Percentiles rank a stretch among this genome's conserved stretches.
phyloP scores from a whole-genome alignment of 2,888 invertebrate species.

The Sabatieria punctata region DNA sequence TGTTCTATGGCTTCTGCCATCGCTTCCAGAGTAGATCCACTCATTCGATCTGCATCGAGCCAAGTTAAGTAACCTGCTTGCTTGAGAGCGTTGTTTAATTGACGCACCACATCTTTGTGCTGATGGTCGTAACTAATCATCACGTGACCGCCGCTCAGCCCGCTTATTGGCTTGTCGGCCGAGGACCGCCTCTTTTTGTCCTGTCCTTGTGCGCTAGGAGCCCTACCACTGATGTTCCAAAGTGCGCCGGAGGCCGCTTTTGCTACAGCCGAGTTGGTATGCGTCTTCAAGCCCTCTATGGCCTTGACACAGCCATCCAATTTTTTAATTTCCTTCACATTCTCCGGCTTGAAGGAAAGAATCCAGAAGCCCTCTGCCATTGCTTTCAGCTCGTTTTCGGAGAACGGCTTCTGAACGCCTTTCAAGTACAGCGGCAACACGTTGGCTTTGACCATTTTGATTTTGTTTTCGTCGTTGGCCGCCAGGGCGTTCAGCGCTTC shows the following conservation, averaged over 20 bases:
- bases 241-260: neutral
- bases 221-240: neutral
- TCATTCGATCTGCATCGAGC: constrained; percentile 1
- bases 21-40: constrained; percentile 17
- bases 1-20: constrained; percentile 30
- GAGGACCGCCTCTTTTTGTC: too few species aligned
- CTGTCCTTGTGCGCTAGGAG: neutral
- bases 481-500: constrained; percentile 2
- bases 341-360: neutral
- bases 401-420: neutral
- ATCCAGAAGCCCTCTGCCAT: neutral
- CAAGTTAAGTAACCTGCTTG: constrained; percentile 1
- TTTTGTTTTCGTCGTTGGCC: constrained; percentile 2
- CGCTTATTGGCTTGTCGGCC: too few species aligned
- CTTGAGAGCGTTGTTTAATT: neutral
- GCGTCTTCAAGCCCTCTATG: neutral
- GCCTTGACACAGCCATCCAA: neutral
- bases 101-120: neutral
- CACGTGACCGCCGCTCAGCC: too few species aligned
- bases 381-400: neutral
- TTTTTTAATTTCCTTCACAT: neutral
- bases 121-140: constrained; percentile 3
- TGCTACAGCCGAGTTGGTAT: neutral
- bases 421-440: neutral
- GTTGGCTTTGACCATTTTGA: neutral